Percentiles rank a stretch among this genome's conserved stretches.
phyloP scores from a whole-genome alignment of 1,140 invertebrate species.

The Trissolcus basalis region DNA sequence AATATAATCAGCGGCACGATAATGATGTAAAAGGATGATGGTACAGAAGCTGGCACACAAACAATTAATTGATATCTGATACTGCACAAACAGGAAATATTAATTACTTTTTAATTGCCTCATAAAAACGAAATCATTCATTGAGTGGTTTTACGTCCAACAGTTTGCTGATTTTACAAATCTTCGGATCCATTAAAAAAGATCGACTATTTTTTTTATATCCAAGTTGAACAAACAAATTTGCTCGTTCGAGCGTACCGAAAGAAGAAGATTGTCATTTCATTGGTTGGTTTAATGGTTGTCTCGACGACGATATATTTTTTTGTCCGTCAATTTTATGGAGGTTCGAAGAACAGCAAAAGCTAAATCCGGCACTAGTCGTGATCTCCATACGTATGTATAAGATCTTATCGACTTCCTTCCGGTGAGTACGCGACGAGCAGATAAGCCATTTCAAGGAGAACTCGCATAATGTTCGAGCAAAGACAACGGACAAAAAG shows the following conservation, averaged over 20 bases:
- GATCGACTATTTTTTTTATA: too few relatives aligned
- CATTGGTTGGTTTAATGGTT: neutral
- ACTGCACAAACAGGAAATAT: slow-evolving; percentile 48
- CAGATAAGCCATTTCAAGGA: slow-evolving; percentile 60
- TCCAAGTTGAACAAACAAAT: too few relatives aligned
- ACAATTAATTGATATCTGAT: slow-evolving; percentile 51
- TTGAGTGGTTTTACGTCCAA: slow-evolving; percentile 20
- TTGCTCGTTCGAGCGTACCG: too few relatives aligned
- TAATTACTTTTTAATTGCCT: slow-evolving; percentile 54
- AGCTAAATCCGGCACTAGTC: slow-evolving; percentile 55
- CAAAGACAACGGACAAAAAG: slow-evolving; percentile 24
- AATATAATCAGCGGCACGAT: slow-evolving; percentile 30
- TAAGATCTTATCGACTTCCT: slow-evolving; percentile 63
- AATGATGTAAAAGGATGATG: slow-evolving; percentile 51
- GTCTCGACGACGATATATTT: too few relatives aligned
- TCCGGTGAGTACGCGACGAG: slow-evolving; percentile 58
- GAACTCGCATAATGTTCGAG: slow-evolving; percentile 37
- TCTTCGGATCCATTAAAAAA: too few relatives aligned
- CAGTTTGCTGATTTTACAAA: too few relatives aligned
- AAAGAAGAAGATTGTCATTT: neutral
- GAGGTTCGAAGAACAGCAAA: slow-evolving; percentile 44
- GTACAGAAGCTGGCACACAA: slow-evolving; percentile 43
- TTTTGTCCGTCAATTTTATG: slow-evolving; percentile 34
- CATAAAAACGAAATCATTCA: slow-evolving; percentile 51
- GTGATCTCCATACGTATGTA: slow-evolving; percentile 54